Base-by-base conservation (phyloP, 2,113 vertebrate species). In the Silurus asotus region DNA sequence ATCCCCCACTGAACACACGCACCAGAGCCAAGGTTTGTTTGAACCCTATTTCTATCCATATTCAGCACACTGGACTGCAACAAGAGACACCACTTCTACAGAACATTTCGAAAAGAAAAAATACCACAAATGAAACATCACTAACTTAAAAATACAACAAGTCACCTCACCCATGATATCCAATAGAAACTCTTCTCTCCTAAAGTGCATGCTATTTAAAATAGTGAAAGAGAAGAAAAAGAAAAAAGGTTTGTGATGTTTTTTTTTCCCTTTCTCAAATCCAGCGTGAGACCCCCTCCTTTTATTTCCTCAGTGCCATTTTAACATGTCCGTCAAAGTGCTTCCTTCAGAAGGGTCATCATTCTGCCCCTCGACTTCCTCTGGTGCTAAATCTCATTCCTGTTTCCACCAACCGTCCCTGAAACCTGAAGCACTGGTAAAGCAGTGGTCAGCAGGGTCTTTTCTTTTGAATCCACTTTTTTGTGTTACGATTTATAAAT, bases 351-450 rank as follows among this genome's bases (percentile, higher is more conserved):
- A 83, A 53, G 84, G 91, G 84, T 83, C 82, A 86, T 85, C 17
- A 87, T 90, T 88, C 64, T 82, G 87, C 89, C 88, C 88, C 89
- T 90, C 86, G 88, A 91, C 78, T 56, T 86, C 87, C 89, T 90
- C 91, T 93, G 95, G 94, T 94, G 95, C 94, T 95, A 94, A 92
- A 84, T 75, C 82, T 90, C 87, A 92, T 91, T 90, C 91, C 88
- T 89, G 88, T 86, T 89, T 58, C 76, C 91, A 88, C 87, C 91
- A 90, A 61, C 55, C 74, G 25, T 65, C 45, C 45, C 53, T 55
- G 37, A 59, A 75, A 78, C n/a, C 49, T 64, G 69, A 48, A 82
- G 65, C 76, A 48, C 37, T 37, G 37, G 59, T 23, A n/a, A n/a
- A 64, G 59, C 65, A 59, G 84, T 81, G 64, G 51, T 81, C 62